Evolutionary conservation across 64 coral and sea anemone species (phyloP).

Genomic region (Dendrophyllia cribrosa): DNA sequence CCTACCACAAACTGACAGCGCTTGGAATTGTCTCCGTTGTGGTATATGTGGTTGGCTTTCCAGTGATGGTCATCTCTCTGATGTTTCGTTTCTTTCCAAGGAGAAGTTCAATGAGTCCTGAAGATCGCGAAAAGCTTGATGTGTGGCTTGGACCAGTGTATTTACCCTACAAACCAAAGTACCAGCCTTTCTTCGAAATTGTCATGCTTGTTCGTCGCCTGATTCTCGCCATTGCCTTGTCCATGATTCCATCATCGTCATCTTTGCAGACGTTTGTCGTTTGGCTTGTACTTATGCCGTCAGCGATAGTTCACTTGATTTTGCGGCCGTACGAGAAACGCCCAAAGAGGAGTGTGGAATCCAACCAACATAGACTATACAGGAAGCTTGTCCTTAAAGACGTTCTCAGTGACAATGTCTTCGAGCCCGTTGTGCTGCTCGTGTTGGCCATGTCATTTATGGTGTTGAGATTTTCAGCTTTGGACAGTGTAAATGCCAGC

Average conservation of each 20-base stretch:
- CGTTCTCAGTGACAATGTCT: constrained; percentile 14
- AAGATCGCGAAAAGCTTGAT: constrained; percentile 30
- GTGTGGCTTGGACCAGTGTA: constrained; percentile 41
- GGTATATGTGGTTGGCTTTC: constrained; percentile 69
- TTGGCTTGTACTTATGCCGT: constrained; percentile 11
- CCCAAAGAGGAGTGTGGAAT: neutral
- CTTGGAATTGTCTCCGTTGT: constrained; percentile 54
- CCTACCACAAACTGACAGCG: constrained; percentile 17
- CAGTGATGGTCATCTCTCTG: constrained; percentile 21
- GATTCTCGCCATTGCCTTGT: constrained; percentile 35
- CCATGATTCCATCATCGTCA: constrained; percentile 5
- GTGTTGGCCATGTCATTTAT: neutral
- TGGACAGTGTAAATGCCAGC: neutral
- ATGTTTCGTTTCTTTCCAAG: constrained; percentile 23
- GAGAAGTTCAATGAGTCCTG: constrained; percentile 11
- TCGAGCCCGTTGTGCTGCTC: neutral
- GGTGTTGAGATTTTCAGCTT: neutral
- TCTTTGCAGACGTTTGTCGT: constrained; percentile 33
- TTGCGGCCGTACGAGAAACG: neutral
- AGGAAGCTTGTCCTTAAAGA: neutral
- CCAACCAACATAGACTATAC: neutral
- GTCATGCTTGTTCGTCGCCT: constrained; percentile 29
- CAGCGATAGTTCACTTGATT: neutral
- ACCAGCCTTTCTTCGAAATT: constrained; percentile 22
- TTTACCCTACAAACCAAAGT: constrained; percentile 53